A percentile compares a stretch with the other conserved stretches of the same genome.
phyloP scores from a whole-genome alignment of 2,888 invertebrate species.

The Chirona hameri region DNA sequence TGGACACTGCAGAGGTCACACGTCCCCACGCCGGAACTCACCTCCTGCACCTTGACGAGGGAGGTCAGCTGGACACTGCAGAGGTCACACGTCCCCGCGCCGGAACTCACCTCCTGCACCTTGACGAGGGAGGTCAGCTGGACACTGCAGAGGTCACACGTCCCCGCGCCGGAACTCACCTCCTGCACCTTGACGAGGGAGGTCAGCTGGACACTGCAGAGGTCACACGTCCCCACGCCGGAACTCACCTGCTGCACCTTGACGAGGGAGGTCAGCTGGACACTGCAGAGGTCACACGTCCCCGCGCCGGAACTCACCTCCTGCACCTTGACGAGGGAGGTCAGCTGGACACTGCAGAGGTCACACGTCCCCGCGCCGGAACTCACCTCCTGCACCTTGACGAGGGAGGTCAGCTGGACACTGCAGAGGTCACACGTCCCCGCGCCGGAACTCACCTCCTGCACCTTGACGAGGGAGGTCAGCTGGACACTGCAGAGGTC shows the following conservation, averaged over 20 bases:
- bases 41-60: neutral
- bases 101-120: slow-evolving; percentile 2
- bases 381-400: slow-evolving; percentile 1
- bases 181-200: neutral
- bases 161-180: too few species aligned
- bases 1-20: neutral
- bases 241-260: neutral
- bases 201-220: neutral
- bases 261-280: neutral
- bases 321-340: neutral
- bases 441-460: too few species aligned
- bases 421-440: neutral
- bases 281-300: neutral
- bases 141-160: neutral
- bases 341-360: neutral
- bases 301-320: too few species aligned
- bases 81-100: neutral
- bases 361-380: too few species aligned
- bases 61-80: neutral
- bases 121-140: slow-evolving; percentile 1
- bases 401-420: neutral
- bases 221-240: too few species aligned
- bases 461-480: neutral
- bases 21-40: too few species aligned
- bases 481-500: neutral